Evolutionary conservation across 2,888 invertebrate genomes (phyloP), one percentile per base, ranked within the genome.

Genomic region (Phaedon cochleariae): DNA sequence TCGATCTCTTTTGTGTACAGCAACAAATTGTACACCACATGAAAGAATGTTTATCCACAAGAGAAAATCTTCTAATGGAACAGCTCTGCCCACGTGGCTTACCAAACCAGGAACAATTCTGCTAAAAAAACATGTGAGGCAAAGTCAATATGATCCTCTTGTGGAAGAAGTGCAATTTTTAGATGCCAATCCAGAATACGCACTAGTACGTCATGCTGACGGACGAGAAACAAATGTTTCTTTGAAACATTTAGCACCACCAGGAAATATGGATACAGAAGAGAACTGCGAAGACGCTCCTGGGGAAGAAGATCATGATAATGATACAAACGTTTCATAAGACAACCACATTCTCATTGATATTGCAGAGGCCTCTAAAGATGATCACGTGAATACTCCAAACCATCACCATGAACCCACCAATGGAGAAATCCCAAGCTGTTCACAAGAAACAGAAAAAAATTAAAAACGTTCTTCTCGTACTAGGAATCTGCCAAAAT

Each of bases 11-110:
- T 48, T 46, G 26, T 52, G 52, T 26, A 22, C 52, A 20, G 7
- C 26, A 22, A 59, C 12, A 12, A 59, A 59, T 48, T 46, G 48
- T 48, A 48, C 59, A 48, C 59, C 22, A 2, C 48, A 59, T 31
- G 59, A 59, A 48, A 59, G 49, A 59, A 48, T 59, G 31, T 49
- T 59, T 59, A 48, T 18, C 46, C 21, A 22, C 12, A 17, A 55
- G 37, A 59, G 49, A 17, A n/a, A 37, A 55, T 22, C 37, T 17
- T 2, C 29, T n/a, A 29, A 15, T 37, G 55, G 37, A 34, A 55
- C 15, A 18, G 29, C 7, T 15, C 18, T 55, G 37, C 31, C 37
- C 6, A 18, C 5, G 10, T 55, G 55, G 37, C 37, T 55, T 6
- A 29, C 55, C 55, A 26, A 3, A 26, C 15, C 34, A 34, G 31